Evolutionary conservation across 1,140 invertebrate genomes (phyloP).

Genomic region (Camponotus floridanus): DNA sequence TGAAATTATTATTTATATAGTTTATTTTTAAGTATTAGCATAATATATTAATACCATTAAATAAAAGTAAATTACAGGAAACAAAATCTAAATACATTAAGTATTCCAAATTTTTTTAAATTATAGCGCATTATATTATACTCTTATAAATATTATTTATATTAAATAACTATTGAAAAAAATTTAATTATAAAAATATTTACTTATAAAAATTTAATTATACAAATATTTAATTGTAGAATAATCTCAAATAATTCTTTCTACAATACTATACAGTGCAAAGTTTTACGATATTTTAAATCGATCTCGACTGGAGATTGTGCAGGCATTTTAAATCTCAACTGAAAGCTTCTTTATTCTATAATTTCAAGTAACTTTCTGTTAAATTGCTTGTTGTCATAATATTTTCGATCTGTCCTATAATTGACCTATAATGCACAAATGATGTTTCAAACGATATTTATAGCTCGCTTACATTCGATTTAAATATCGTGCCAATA

Average conservation of each 20-base stretch:
- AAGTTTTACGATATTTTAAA: neutral
- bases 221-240: neutral
- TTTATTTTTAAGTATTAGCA: too few species aligned
- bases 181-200: neutral
- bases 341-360: neutral
- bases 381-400: neutral
- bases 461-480: neutral
- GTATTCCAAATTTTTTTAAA: neutral
- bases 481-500: neutral
- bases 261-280: neutral
- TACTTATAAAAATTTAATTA: neutral
- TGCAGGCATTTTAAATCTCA: constrained; percentile 20
- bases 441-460: neutral
- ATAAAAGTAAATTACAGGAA: too few species aligned
- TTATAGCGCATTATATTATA: too few species aligned
- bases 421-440: neutral
- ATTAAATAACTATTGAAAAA: too few species aligned
- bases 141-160: too few species aligned
- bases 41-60: too few species aligned
- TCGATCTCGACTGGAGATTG: neutral
- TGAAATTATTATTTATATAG: too few species aligned
- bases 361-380: neutral
- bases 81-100: too few species aligned
- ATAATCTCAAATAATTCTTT: neutral
- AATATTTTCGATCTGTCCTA: constrained; percentile 12